phyloP scores from a whole-genome alignment of 2,888 invertebrate species.

The Apamea sordens region DNA sequence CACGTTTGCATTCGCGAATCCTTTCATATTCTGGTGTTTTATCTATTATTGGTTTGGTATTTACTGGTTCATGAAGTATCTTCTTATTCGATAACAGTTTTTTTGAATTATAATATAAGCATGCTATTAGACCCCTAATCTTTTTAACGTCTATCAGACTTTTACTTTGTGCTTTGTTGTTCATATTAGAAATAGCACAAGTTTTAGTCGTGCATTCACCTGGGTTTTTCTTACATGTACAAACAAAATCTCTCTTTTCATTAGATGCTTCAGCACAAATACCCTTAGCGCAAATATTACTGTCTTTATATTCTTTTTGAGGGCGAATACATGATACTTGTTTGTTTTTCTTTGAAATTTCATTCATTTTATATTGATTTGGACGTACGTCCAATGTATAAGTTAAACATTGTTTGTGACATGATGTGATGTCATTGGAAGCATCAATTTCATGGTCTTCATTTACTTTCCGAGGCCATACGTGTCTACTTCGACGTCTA shows the following conservation, averaged over 20 bases:
- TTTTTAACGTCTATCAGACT: constrained; percentile 22
- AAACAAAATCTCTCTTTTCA: neutral
- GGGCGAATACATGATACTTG: neutral
- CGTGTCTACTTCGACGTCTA: neutral
- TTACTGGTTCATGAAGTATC: neutral
- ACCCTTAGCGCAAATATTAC: neutral
- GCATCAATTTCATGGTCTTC: neutral
- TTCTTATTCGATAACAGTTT: constrained; percentile 39
- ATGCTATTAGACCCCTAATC: constrained; percentile 50
- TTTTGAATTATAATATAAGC: constrained; percentile 55
- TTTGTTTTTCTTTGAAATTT: neutral
- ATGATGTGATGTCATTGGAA: neutral
- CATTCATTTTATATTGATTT: neutral
- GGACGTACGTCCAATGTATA: neutral
- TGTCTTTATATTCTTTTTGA: neutral
- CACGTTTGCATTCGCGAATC: neutral
- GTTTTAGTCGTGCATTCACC: constrained; percentile 18
- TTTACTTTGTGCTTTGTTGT: constrained; percentile 10
- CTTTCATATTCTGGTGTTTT: neutral
- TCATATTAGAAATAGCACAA: constrained; percentile 32
- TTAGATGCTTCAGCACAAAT: constrained; percentile 13
- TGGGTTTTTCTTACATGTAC: constrained; percentile 1
- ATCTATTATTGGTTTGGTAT: neutral
- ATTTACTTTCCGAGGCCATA: constrained; percentile 15
- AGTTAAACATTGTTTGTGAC: neutral